Percentiles rank a stretch among this genome's conserved stretches.
These are phyloP conservation scores for Lota lota DNA, from an alignment of 2,113 vertebrate species.

Conservation along the genomic window DNA sequence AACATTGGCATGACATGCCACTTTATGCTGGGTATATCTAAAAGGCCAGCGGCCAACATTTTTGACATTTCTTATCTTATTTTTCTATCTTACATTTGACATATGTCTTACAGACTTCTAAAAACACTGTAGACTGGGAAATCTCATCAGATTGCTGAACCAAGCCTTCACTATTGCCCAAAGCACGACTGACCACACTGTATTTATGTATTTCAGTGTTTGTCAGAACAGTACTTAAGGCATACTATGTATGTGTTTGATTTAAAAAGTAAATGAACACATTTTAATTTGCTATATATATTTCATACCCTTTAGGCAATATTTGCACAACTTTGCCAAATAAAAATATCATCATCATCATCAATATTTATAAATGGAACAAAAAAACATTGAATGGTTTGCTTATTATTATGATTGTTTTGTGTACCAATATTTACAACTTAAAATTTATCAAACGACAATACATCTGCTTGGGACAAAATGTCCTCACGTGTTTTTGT, in stretches of 20 bases:
- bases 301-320: neutral
- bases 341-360: neutral
- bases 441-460: neutral
- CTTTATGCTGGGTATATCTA: neutral
- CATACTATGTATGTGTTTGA: neutral
- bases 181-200: no score
- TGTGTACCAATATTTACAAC: neutral
- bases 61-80: no score
- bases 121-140: no score
- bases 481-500: constrained; percentile 31
- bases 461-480: constrained; percentile 26
- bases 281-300: no score
- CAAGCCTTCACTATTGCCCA: no score
- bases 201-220: no score
- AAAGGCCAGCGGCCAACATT: neutral
- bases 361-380: neutral
- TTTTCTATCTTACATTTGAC: no score
- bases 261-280: no score
- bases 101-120: no score
- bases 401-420: neutral
- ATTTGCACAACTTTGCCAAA: constrained; percentile 8
- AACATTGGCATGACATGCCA: neutral
- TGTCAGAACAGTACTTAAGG: neutral
- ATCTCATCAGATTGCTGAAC: no score
- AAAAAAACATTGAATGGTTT: neutral